phyloP scores from a whole-genome alignment of 2,888 invertebrate genomes.

The Sisyra terminalis region DNA sequence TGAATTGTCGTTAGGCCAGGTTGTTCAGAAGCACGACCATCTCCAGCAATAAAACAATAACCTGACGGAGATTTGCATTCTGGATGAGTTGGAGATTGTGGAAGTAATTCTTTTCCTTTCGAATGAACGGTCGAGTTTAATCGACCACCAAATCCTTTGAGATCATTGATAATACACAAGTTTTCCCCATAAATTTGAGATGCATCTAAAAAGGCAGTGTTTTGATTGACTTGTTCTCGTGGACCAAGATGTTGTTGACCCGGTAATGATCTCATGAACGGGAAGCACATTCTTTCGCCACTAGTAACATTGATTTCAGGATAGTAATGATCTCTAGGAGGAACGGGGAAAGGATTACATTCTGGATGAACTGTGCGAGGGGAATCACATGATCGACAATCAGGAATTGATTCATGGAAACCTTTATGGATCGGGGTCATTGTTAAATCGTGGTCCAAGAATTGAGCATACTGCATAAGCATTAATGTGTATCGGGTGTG shows the following conservation, averaged over 20 bases:
- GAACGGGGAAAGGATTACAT: conserved; percentile 84
- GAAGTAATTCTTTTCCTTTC: conserved; percentile 63
- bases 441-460: conserved; percentile 87
- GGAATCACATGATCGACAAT: conserved; percentile 80
- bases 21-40: conserved; percentile 84
- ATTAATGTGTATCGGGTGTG: conserved; percentile 78
- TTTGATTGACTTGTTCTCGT: conserved; percentile 87
- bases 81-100: conserved; percentile 59
- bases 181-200: conserved; percentile 86
- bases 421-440: conserved; percentile 86
- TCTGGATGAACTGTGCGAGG: conserved; percentile 78
- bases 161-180: conserved; percentile 54
- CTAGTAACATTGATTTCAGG: conserved; percentile 71
- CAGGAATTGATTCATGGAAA: conserved; percentile 79
- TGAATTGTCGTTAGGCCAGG: conserved; percentile 79
- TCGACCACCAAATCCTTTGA: conserved; percentile 66
- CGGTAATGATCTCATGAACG: conserved; percentile 85
- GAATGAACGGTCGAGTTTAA: conserved; percentile 68
- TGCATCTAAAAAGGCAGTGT: conserved; percentile 75
- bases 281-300: conserved; percentile 76
- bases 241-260: conserved; percentile 80
- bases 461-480: conserved; percentile 92
- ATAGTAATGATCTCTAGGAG: conserved; percentile 77
- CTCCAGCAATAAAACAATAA: conserved; percentile 77
- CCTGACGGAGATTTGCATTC: conserved; percentile 80